Percentiles rank a stretch among this genome's conserved stretches.
phyloP scores from a whole-genome alignment of 2,797 vertebrate genomes.

The Gallinago solitaria region DNA sequence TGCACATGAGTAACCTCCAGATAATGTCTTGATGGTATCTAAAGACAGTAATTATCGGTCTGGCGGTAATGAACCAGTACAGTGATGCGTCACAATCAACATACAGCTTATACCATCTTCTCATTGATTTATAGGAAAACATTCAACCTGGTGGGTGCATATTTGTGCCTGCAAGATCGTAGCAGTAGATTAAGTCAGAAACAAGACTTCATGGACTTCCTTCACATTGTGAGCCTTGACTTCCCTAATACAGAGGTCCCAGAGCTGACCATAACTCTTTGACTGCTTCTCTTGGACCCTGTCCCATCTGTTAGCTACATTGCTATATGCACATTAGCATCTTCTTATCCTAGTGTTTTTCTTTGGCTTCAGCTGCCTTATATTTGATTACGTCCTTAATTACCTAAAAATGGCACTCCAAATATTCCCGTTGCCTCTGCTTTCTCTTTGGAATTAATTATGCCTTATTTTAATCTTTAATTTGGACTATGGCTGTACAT shows the following conservation, averaged over 20 bases:
- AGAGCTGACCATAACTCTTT: neutral
- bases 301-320: too few relatives aligned
- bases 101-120: neutral
- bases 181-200: neutral
- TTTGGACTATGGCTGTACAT: neutral
- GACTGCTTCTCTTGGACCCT: neutral
- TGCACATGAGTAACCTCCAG: neutral
- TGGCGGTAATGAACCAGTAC: neutral
- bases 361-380: neutral
- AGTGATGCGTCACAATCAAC: neutral
- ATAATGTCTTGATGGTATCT: neutral
- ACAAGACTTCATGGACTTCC: neutral
- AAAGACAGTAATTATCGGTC: neutral
- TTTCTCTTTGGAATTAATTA: neutral
- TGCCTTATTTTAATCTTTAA: neutral
- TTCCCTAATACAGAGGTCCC: neutral
- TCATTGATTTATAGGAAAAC: neutral
- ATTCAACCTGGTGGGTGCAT: neutral
- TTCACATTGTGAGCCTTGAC: neutral
- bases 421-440: neutral
- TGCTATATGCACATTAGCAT: neutral
- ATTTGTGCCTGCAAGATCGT: neutral
- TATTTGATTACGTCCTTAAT: neutral
- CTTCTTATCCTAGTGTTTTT: neutral
- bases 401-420: neutral